phyloP scores from a whole-genome alignment of 2,888 invertebrate genomes.

The Melinaea marsaeus region DNA sequence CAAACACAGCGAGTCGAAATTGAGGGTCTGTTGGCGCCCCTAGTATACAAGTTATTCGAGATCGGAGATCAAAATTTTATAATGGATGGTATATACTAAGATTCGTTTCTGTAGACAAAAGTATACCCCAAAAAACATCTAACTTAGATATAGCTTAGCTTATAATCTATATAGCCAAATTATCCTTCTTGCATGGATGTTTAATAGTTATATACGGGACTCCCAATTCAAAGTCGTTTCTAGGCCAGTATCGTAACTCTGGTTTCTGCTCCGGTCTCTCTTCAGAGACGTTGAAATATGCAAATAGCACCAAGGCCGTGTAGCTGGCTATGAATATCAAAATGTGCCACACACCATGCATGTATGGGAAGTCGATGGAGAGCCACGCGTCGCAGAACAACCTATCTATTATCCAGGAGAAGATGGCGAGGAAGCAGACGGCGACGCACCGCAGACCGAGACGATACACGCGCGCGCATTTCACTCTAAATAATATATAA shows the following conservation, averaged over 20 bases:
- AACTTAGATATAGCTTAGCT: neutral
- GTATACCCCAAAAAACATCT: too few relatives aligned
- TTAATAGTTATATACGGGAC: slow-evolving; percentile 85
- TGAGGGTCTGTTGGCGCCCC: too few relatives aligned
- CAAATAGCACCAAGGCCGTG: slow-evolving; percentile 85
- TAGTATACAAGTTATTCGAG: too few relatives aligned
- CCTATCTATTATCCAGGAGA: slow-evolving; percentile 88
- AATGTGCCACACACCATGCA: slow-evolving; percentile 90
- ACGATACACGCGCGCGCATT: slow-evolving; percentile 82
- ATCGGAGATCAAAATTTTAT: neutral
- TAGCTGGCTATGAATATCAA: slow-evolving; percentile 89
- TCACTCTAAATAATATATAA: slow-evolving; percentile 63
- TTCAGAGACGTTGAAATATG: slow-evolving; percentile 86
- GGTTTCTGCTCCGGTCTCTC: slow-evolving; percentile 85
- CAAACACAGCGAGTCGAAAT: too few relatives aligned
- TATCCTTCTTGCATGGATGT: slow-evolving; percentile 73
- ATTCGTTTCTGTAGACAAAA: neutral
- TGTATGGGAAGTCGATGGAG: slow-evolving; percentile 86
- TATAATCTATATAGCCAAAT: slow-evolving; percentile 63
- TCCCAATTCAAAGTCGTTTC: slow-evolving; percentile 86
- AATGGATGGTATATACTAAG: neutral
- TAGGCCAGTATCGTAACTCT: slow-evolving; percentile 86
- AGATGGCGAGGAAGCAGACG: slow-evolving; percentile 83
- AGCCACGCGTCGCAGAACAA: slow-evolving; percentile 89
- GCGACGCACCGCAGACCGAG: slow-evolving; percentile 84